Base-by-base conservation (phyloP, 64 coral and sea anemone species). In the Montipora cactus region DNA sequence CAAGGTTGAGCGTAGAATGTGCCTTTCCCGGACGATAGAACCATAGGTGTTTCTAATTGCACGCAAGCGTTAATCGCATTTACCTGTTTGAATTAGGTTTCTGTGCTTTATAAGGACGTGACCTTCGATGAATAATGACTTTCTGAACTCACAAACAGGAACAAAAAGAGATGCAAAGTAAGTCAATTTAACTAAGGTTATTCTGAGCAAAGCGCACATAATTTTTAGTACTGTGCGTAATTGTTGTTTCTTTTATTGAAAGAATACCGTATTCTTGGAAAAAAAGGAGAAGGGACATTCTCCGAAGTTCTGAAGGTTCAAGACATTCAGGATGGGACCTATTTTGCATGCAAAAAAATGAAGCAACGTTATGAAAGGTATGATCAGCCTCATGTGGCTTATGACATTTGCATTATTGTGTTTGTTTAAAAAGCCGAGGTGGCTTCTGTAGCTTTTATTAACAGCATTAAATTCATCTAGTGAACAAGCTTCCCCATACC, bases 301-400 rank as follows among this genome's bases (percentile, higher is more conserved):
- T 99, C 97, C 13, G 97, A 99, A 67, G 97, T 99, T 23, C 78
- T 99, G 8, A 99, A 99, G 96, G 92, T 99, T 6, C 97, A 99
- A 51, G 94, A 99, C 77, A 76, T 99, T 64, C 89, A 92, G 77
- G 91, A 99, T 90, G 97, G 97, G 21, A 94, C 68, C 68, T 99
- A 99, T 67, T 99, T 96, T 62, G 97, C 97, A 16, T 99, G 97
- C 51, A 99, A 99, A 84, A 99, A 99, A 76, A 99, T 99, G 91
- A 99, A 99, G 53, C 97, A 96, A 44, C 89, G 92, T 19, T 99
- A 99, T 58, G 97, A 99, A 68, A 99, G 95, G 97, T 99, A 76
- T 49, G 74, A 47, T 9, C 18, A 44, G 14, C 9, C 1, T 28
- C 50, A 58, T 47, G 45, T 45, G 0, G 37, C 21, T 20, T 15